Percentiles rank a stretch among this genome's conserved stretches.
Conservation (phyloP, 2,113 vertebrate species). For the Oenanthe oenanthe region DNA sequence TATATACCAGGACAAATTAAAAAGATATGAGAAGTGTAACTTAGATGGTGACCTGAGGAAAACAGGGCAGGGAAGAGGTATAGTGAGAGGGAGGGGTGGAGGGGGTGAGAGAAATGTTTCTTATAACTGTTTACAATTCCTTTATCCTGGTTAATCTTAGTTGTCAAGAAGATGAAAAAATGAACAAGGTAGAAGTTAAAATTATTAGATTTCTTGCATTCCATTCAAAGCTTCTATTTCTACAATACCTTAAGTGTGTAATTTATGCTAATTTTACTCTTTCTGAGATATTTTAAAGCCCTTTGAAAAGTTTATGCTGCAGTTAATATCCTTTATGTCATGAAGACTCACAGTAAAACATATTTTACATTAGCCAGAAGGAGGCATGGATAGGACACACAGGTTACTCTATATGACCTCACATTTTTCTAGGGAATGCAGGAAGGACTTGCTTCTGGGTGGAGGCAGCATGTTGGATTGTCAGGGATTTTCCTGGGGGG, state of each 20-base stretch:
- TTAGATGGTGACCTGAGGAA: background rate
- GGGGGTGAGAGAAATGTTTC: background rate
- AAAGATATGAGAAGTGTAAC: background rate
- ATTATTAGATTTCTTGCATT: background rate
- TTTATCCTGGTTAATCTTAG: background rate
- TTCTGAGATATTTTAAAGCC: background rate
- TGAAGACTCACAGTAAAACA: background rate
- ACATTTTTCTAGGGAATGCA: background rate
- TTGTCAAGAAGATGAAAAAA: background rate
- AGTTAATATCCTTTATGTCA: background rate
- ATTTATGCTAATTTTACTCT: background rate
- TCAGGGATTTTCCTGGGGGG: background rate
- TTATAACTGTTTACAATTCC: background rate
- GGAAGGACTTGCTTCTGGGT: fast-evolving
- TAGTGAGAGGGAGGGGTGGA: background rate
- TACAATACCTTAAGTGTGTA: background rate
- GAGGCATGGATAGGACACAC: background rate
- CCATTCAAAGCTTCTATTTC: background rate
- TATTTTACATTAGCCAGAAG: background rate
- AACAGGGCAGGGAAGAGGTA: background rate
- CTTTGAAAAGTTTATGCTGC: background rate
- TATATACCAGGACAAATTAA: background rate
- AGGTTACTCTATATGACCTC: background rate
- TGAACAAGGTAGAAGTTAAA: background rate
- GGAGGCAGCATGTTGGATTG: fast-evolving